phyloP scores from a whole-genome alignment of 2,888 invertebrate genomes.

The Artemia sinica region DNA sequence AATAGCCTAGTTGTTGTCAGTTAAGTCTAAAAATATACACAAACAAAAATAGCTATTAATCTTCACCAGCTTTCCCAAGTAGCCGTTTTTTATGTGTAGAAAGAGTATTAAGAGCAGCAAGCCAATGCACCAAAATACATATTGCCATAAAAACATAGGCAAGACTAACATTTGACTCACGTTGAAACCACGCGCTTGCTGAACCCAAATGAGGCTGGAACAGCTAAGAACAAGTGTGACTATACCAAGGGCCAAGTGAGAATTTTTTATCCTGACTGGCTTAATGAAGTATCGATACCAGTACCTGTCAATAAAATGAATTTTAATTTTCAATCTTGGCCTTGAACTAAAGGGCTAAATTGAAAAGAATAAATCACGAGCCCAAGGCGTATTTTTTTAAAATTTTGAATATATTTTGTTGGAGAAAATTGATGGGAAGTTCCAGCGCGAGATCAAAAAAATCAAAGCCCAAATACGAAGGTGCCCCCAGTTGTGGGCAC shows the following conservation, averaged over 20 bases:
- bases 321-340: no score
- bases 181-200: constrained; percentile 2
- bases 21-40: no score
- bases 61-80: not conserved
- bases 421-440: no score
- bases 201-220: constrained; percentile 8
- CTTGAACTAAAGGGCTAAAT: no score
- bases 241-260: constrained; percentile 8
- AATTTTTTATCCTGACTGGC: not conserved
- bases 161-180: not conserved
- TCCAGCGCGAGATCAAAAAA: no score
- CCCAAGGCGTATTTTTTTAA: no score
- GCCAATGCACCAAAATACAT: not conserved
- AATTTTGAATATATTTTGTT: no score
- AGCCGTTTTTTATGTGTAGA: constrained; percentile 7
- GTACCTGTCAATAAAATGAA: not conserved
- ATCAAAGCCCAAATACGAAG: no score
- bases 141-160: not conserved
- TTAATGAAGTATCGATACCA: constrained; percentile 8
- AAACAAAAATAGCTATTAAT: not conserved
- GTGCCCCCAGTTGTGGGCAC: no score
- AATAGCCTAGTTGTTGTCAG: no score
- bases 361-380: no score
- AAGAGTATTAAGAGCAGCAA: not conserved
- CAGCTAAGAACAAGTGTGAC: not conserved